Percentiles rank a stretch among this genome's conserved stretches.
phyloP scores from a whole-genome alignment of 1,140 invertebrate species.

The Drosophila cardini region DNA sequence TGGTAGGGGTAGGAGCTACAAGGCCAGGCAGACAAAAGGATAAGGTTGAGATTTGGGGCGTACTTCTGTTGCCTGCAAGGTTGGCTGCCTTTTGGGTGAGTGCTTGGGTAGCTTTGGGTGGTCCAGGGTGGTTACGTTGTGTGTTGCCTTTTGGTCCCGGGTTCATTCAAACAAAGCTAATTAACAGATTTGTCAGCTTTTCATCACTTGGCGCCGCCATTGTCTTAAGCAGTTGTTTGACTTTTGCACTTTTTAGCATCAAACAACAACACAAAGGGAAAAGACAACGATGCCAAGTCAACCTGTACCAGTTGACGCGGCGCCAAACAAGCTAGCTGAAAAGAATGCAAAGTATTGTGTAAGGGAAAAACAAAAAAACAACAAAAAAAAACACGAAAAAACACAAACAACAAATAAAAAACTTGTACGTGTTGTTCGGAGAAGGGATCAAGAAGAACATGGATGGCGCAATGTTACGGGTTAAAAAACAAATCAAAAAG shows the following conservation, averaged over 20 bases:
- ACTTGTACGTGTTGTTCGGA: slow-evolving; percentile 11
- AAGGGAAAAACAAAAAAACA: neutral
- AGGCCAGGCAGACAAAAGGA: slow-evolving; percentile 60
- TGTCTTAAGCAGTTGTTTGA: slow-evolving; percentile 75
- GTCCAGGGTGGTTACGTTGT: neutral
- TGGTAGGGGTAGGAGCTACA: slow-evolving; percentile 4
- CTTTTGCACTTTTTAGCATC: slow-evolving; percentile 71
- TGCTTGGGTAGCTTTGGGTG: neutral
- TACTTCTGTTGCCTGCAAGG: slow-evolving; percentile 9
- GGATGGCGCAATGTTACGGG: slow-evolving; percentile 11
- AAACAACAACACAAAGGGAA: slow-evolving; percentile 51
- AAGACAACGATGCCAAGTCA: neutral
- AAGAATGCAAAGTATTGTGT: slow-evolving; percentile 68
- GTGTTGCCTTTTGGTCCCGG: slow-evolving; percentile 29
- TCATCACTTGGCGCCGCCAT: slow-evolving; percentile 69
- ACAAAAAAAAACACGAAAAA: no score
- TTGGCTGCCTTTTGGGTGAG: slow-evolving; percentile 7
- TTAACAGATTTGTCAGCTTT: slow-evolving; percentile 84
- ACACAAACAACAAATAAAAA: neutral
- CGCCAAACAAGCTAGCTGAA: slow-evolving; percentile 27
- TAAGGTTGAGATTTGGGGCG: slow-evolving; percentile 34
- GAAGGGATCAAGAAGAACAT: slow-evolving; percentile 5
- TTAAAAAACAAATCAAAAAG: slow-evolving; percentile 42
- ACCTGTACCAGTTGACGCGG: slow-evolving; percentile 11
- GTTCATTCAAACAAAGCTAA: slow-evolving; percentile 81